Percentiles rank a stretch among this genome's conserved stretches.
These are phyloP conservation scores for Argopecten irradians DNA, from an alignment of 1,140 invertebrate genomes.

Conservation along the genomic window DNA sequence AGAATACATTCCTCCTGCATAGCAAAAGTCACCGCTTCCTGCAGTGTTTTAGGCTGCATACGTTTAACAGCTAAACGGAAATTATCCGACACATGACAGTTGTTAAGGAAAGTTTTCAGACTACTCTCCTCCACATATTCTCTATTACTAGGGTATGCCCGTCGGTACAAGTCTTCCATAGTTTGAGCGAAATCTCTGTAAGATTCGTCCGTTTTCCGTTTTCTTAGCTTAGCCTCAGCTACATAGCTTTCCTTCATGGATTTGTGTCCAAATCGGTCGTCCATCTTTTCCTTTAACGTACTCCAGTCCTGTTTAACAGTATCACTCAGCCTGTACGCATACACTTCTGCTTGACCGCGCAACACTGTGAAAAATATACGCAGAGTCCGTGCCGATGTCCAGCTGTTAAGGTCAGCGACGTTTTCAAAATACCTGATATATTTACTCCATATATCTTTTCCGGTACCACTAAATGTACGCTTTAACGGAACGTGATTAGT, in stretches of 20 bases:
- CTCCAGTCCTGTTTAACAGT: too few relatives aligned
- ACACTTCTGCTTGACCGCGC: too few relatives aligned
- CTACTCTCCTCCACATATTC: constrained; percentile 35
- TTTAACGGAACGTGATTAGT: too few relatives aligned
- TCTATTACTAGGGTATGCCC: constrained; percentile 33
- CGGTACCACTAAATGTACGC: too few relatives aligned
- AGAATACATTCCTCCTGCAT: constrained; percentile 48
- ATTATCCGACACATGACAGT: constrained; percentile 33
- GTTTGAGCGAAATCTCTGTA: constrained; percentile 43
- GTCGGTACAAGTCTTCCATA: constrained; percentile 30
- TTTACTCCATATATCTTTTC: too few relatives aligned
- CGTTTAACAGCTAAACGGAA: constrained; percentile 37
- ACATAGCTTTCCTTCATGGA: constrained; percentile 48
- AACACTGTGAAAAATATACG: too few relatives aligned
- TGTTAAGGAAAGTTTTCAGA: constrained; percentile 31
- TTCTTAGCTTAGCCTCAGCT: constrained; percentile 35
- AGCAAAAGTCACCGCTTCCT: constrained; percentile 44
- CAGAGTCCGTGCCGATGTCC: too few relatives aligned
- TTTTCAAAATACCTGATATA: too few relatives aligned
- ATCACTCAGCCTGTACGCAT: too few relatives aligned
- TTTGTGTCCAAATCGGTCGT: too few relatives aligned
- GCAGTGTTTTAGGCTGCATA: constrained; percentile 39
- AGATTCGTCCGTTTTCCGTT: constrained; percentile 31
- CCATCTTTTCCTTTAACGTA: too few relatives aligned
- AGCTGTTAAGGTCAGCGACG: too few relatives aligned